Evolutionary conservation across 2,113 vertebrate genomes (phyloP).

Genomic region (Oncorhynchus mykiss): DNA sequence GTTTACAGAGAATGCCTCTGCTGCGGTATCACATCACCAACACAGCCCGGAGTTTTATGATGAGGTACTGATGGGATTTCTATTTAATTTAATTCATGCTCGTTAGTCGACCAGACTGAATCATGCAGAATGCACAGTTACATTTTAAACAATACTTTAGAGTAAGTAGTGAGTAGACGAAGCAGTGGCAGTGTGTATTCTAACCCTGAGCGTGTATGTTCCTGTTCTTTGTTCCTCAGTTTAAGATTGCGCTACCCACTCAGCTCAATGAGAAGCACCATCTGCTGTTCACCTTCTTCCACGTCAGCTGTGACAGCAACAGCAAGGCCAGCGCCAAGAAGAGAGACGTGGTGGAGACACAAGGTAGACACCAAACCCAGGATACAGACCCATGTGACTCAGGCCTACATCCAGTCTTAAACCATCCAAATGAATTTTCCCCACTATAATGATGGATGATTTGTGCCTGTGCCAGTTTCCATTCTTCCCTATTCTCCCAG

Average conservation of each 20-base stretch:
- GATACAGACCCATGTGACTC: too few relatives aligned
- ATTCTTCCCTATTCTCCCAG: background rate
- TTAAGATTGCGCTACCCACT: constrained; percentile 94
- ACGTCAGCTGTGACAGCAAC: constrained; percentile 93
- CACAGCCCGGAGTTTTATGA: constrained; percentile 98
- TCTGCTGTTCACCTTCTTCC: constrained; percentile 94
- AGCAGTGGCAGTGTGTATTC: too few relatives aligned
- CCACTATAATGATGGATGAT: background rate
- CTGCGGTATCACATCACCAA: constrained; percentile 92
- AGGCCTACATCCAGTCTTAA: background rate
- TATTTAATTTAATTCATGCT: background rate
- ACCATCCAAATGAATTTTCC: background rate
- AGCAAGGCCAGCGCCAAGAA: constrained; percentile 98
- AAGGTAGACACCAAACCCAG: constrained; percentile 71
- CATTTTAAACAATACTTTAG: too few relatives aligned
- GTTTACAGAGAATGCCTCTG: constrained; percentile 85
- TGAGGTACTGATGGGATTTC: constrained; percentile 75
- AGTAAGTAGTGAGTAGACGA: background rate
- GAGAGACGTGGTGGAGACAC: constrained; percentile 88
- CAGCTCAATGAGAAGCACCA: constrained; percentile 95
- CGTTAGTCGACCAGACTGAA: background rate
- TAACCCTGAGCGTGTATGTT: background rate
- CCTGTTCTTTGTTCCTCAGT: constrained; percentile 68
- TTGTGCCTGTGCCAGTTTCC: background rate
- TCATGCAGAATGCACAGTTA: background rate